Percentiles rank a stretch among this genome's conserved stretches.
Conservation (phyloP, 2,888 invertebrate genomes). For the Pristionchus exspectatus region DNA sequence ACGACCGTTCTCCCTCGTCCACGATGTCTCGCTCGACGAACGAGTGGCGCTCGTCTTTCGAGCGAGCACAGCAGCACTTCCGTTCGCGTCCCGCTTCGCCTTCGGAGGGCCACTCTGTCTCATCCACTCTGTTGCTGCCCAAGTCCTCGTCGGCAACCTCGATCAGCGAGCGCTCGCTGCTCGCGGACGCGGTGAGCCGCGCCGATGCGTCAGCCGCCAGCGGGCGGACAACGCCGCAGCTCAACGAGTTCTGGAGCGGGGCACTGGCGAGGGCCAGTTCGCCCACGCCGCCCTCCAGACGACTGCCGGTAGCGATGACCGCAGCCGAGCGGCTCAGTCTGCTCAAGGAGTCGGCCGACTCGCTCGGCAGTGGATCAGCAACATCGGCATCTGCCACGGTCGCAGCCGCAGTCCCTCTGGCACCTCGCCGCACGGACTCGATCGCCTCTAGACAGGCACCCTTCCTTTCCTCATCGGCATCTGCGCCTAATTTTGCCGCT, state of each 20-base stretch:
- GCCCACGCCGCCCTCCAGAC: constrained; percentile 56
- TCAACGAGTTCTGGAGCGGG: constrained; percentile 52
- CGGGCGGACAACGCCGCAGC: constrained; percentile 60
- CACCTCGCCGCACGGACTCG: constrained; percentile 47
- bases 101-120: neutral
- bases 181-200: constrained; percentile 37
- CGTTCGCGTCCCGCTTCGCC: constrained; percentile 16
- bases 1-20: constrained; percentile 56
- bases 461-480: constrained; percentile 59
- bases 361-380: neutral
- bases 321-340: constrained; percentile 76
- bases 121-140: neutral
- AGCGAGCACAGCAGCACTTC: constrained; percentile 50
- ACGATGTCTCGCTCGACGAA: constrained; percentile 72
- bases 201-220: constrained; percentile 56
- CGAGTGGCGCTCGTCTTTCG: constrained; percentile 72
- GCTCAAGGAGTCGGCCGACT: constrained; percentile 65
- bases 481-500: constrained; percentile 69
- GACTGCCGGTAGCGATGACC: constrained; percentile 69
- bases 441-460: constrained; percentile 59
- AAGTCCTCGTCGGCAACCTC: constrained; percentile 34
- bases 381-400: neutral
- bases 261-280: neutral
- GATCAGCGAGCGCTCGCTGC: constrained; percentile 40
- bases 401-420: constrained; percentile 43